Base-by-base conservation (phyloP, 1,140 invertebrate genomes). In the Olivierus martensii region DNA sequence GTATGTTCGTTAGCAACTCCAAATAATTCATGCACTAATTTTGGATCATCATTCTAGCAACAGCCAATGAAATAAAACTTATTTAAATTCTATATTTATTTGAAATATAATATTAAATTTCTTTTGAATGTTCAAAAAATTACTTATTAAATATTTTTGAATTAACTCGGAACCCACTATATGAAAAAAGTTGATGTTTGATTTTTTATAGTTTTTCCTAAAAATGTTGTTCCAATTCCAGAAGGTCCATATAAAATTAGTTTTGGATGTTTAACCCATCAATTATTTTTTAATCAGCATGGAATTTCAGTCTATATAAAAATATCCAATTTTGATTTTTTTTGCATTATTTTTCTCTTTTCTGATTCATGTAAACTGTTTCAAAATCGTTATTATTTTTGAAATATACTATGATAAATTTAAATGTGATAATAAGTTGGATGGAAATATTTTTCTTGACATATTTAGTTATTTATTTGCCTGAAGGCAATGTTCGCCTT, bases 201-300 rank as follows among this genome's bases (percentile, higher is more conserved):
- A 75, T 99, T 99, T 18, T 96, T 96, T 0, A 99, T 95, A 44
- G 96, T 96, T 73, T 99, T 99, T 4, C 95, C 96, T 19, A 99
- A 69, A 12, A 99, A 73, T 1, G 96, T 99, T 73, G 99, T 99
- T 0, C 94, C 77, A 46, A 95, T 99, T 28, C 96, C 96, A 2
- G 95, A 95, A 45, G 90, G 84, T 1, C 95, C 96, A 74, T 99
- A 99, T 9, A 99, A 73, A 67, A 99, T 99, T 6, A 99, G 96
- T 69, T 99, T 99, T 0, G 96, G 96, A 18, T 96, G 94, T 67
- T 95, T 94, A 53, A 99, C 96, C 96, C 95, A 99, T 99, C n/a
- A n/a, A n/a, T n/a, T n/a, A n/a, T n/a, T n/a, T n/a, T n/a, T n/a
- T n/a, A n/a, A n/a, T n/a, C n/a, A n/a, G n/a, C n/a, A n/a, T n/a